A percentile compares a stretch with the other conserved stretches of the same genome.
These are phyloP conservation scores for Neotoxoptera formosana DNA, from an alignment of 1,140 invertebrate species.

Conservation along the genomic window DNA sequence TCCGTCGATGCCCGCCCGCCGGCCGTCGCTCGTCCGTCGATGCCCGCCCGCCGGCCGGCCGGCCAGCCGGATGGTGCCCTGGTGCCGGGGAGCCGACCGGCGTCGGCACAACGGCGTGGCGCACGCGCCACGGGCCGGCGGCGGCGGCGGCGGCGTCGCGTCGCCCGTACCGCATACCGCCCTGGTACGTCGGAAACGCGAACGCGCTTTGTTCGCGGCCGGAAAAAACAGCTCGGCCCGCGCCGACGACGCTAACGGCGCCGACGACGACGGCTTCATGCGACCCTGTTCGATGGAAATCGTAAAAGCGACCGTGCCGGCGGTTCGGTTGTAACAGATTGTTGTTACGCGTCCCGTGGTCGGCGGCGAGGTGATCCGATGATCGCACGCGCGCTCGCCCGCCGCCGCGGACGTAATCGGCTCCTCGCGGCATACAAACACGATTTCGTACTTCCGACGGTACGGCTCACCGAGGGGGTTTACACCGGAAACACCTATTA, in stretches of 20 bases:
- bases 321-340: no score
- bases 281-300: slow-evolving; percentile 49
- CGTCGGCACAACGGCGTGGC: background rate
- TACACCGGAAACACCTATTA: no score
- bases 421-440: no score
- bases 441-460: no score
- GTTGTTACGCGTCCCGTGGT: background rate
- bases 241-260: background rate
- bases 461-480: no score
- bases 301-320: slow-evolving; percentile 45
- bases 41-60: no score
- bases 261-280: background rate
- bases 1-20: no score
- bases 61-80: background rate
- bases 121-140: background rate
- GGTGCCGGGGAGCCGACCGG: background rate
- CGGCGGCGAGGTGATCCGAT: no score
- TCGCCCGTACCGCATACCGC: background rate
- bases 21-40: no score
- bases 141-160: no score
- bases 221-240: slow-evolving; percentile 15
- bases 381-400: no score
- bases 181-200: slow-evolving; percentile 53
- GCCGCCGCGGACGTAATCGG: no score
- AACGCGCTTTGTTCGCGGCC: slow-evolving; percentile 52